phyloP scores from a whole-genome alignment of 2,797 vertebrate species.

The Hypotaenidia okinawae region DNA sequence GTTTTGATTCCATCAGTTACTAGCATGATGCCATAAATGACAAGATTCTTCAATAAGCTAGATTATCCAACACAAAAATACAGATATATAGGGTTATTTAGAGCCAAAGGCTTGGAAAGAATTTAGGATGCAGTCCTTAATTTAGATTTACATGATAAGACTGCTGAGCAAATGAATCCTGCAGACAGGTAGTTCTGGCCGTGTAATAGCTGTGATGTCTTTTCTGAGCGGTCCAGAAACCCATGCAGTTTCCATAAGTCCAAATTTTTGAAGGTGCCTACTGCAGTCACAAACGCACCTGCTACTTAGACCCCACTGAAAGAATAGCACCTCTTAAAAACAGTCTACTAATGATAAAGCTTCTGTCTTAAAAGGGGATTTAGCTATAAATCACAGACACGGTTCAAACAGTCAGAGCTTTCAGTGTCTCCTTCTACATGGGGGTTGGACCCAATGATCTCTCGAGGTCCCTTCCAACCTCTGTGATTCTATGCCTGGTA shows the following conservation, averaged over 20 bases:
- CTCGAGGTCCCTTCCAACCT: no score
- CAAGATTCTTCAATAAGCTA: conserved; percentile 2
- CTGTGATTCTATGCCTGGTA: neutral
- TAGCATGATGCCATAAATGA: neutral
- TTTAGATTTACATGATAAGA: conserved; percentile 45
- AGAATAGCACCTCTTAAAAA: neutral
- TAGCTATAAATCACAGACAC: neutral
- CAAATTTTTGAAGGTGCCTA: neutral
- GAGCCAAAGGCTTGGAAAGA: conserved; percentile 16
- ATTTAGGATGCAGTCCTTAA: conserved; percentile 39
- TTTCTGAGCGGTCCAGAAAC: neutral
- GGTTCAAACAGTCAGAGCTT: neutral
- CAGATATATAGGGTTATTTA: conserved; percentile 7
- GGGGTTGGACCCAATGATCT: no score
- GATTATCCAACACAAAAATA: conserved; percentile 24
- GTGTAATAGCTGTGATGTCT: conserved; percentile 5
- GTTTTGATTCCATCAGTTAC: conserved; percentile 3
- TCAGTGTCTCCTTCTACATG: neutral
- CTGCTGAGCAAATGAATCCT: conserved; percentile 18
- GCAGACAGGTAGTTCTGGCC: neutral
- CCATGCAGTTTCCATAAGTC: neutral
- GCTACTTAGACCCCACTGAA: neutral
- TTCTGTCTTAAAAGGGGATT: neutral
- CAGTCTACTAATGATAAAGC: neutral
- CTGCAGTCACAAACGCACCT: neutral